Conservation (phyloP, 2,113 vertebrate species). For the Platysternon megacephalum region DNA sequence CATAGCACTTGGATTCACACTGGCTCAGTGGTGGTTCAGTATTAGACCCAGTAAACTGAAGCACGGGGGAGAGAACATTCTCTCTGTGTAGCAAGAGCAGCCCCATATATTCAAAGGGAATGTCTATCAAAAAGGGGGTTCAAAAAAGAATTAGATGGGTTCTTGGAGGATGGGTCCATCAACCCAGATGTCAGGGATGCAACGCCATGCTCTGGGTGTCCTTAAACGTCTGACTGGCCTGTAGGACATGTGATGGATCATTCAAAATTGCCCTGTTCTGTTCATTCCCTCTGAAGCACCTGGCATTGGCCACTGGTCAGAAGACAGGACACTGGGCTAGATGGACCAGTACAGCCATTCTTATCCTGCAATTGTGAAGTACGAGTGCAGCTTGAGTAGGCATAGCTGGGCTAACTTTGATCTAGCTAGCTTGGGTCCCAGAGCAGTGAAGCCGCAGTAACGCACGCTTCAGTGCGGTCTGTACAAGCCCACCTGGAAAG, state of each 20-base stretch:
- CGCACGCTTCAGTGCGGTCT: not conserved
- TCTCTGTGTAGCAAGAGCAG: not conserved
- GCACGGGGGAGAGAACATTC: too few species aligned
- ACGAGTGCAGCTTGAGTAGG: not conserved
- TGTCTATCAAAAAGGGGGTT: not conserved
- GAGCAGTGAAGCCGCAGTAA: not conserved
- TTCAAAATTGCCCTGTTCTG: not conserved
- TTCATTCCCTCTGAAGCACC: not conserved
- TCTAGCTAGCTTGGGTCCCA: not conserved
- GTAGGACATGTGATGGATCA: not conserved
- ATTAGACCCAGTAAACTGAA: not conserved
- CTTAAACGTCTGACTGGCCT: too few species aligned
- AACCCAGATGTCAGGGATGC: not conserved
- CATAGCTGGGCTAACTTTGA: not conserved
- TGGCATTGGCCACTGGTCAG: not conserved
- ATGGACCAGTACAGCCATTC: not conserved
- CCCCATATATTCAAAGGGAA: not conserved
- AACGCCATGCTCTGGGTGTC: not conserved
- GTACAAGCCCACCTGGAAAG: not conserved
- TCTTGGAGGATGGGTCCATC: not conserved
- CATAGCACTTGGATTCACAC: not conserved
- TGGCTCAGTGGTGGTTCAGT: not conserved
- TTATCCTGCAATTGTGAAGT: not conserved
- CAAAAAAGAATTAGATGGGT: not conserved
- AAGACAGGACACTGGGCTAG: not conserved